Conservation (phyloP, 2,888 invertebrate genomes). For the Sylvicola cinctus region DNA sequence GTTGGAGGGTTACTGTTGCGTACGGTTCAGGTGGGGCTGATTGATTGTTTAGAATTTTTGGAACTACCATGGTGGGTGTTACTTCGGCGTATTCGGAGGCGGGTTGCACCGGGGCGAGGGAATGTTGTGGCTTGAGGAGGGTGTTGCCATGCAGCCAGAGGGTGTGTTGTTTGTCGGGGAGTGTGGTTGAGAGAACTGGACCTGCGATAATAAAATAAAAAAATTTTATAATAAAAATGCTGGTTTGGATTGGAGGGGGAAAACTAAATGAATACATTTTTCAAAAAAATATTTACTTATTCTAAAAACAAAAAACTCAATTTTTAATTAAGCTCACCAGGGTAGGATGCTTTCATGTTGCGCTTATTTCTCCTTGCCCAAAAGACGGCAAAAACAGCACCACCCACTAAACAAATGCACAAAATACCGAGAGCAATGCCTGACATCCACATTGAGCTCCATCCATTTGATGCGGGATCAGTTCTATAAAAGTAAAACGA, state of each 20-base stretch:
- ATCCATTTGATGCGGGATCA: conserved; percentile 12
- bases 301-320: too few relatives aligned
- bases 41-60: conserved; percentile 1
- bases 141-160: conserved; percentile 13
- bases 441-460: conserved; percentile 14
- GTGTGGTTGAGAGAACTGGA: conserved; percentile 9
- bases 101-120: conserved; percentile 10
- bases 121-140: conserved; percentile 13
- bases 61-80: conserved; percentile 6
- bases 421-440: conserved; percentile 12
- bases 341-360: conserved; percentile 13
- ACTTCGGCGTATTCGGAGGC: conserved; percentile 13
- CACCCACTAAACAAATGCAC: conserved; percentile 12
- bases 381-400: conserved; percentile 13
- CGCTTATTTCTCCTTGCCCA: conserved; percentile 13
- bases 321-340: conserved; percentile 7
- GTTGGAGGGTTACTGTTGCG: conserved; percentile 13
- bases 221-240: too few relatives aligned
- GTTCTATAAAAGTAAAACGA: conserved; percentile 8
- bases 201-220: too few relatives aligned
- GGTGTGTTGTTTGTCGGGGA: conserved; percentile 14
- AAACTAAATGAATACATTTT: too few relatives aligned
- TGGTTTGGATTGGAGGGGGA: too few relatives aligned
- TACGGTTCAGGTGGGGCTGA: conserved; percentile 14
- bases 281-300: too few relatives aligned